Base-by-base conservation (phyloP, 2,113 vertebrate species). In the Labeo rohita region DNA sequence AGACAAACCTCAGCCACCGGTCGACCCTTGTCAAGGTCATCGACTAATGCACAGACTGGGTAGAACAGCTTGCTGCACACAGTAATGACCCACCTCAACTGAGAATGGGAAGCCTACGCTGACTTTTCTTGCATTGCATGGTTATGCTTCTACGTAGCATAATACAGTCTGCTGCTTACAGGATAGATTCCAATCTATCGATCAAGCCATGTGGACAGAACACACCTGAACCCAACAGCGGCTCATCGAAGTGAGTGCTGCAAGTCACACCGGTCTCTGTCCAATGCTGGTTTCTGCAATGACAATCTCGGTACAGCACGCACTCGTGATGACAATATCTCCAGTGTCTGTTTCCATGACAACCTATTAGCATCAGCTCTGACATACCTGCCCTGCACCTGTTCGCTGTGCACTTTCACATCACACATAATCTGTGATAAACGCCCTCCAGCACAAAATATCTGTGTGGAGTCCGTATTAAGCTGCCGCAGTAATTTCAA, bases 281-380 rank as follows among this genome's bases (percentile, higher is more conserved):
- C 45, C 73, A 15, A 23, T 76, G n/a, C 6, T 12, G 56, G 6
- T 80, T 80, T 61, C 10, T 15, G 78, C 56, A 59, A 28, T 3
- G 21, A 16, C 12, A 78, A 9, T 21, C 77, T 47, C 12, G 47
- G 77, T 59, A 45, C 18, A 61, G 54, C 77, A 63, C 39, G 2
- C 18, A 47, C 21, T n/a, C 8, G 7, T 80, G 78, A 80, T 49
- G 45, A 66, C 54, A 81, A 50, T 63, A 66, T 81, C 43, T 81
- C 43, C 61, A 23, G 28, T 50, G 23, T 28, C 61, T 81, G 79
- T 81, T 81, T 81, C 79, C 61, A 81, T 66, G 79, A 66, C 79
- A 50, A 81, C 61, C 59, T 0, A 43, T 12, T 9, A 66, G 43
- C 79, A 81, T 81, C 45, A 34, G 23, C 61, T 10, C 56, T 47